Percentiles rank a stretch among this genome's conserved stretches.
These are phyloP conservation scores for Gambelia wislizenii DNA, from an alignment of 2,797 vertebrate genomes.

Conservation along the genomic window DNA sequence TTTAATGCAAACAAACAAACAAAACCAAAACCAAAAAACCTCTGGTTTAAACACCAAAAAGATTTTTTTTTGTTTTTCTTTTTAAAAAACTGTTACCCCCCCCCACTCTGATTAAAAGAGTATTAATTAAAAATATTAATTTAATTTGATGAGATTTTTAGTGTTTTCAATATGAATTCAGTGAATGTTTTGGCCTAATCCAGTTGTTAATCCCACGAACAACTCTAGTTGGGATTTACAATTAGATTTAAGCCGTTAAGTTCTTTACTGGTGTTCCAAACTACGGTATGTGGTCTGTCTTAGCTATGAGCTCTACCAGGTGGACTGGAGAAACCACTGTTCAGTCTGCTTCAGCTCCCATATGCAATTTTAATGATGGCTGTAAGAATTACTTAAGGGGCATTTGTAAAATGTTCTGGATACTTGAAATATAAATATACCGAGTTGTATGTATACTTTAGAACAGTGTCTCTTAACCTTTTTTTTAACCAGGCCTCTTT, in stretches of 20 bases:
- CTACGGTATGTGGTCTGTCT: no score
- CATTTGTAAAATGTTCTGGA: not conserved
- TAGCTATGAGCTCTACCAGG: not conserved
- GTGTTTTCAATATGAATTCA: not conserved
- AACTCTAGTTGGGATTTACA: no score
- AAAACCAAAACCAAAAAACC: no score
- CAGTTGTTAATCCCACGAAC: no score
- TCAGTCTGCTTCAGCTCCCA: not conserved
- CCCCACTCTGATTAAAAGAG: conserved; percentile 36
- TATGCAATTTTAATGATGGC: not conserved
- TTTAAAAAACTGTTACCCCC: no score
- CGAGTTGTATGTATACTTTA: not conserved
- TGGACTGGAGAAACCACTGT: not conserved
- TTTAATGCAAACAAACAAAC: no score
- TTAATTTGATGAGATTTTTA: conserved; percentile 34
- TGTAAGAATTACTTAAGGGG: not conserved
- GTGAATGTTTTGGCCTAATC: not conserved
- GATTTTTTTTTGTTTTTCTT: no score
- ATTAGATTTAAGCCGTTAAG: no score
- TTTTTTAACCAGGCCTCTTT: no score
- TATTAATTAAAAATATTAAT: conserved; percentile 39
- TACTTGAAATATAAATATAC: not conserved
- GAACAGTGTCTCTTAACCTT: no score
- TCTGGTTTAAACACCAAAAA: no score
- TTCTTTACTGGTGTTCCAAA: not conserved